Evolutionary conservation across 2,113 vertebrate genomes (phyloP), one percentile per base, ranked within the genome.

Genomic region (Anolis sagrei): DNA sequence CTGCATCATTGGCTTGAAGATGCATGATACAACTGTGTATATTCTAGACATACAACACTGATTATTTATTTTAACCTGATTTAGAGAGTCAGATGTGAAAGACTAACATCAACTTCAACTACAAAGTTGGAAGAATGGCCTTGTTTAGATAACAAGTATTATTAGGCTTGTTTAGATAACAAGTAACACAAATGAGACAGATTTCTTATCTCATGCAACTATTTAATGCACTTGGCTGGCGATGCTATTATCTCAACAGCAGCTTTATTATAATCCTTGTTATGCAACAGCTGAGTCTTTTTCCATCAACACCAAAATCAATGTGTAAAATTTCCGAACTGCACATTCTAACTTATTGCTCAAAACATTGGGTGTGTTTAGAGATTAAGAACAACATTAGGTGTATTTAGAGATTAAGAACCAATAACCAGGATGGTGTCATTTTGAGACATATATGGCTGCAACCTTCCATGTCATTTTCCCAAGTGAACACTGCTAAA

Each of bases 221-320:
- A 19, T 5, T 51, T n/a, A 76, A 32, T 54, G 48, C 36, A 54
- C 32, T 76, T 76, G 49, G 14, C 48, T 76, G 39, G 48, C 19
- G 51, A 75, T 48, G 51, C 44, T 64, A 39, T 5, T n/a, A 23
- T 44, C 23, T 64, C 79, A 88, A 25, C 32, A 23, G 36, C 23
- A n/a, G 64, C 16, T 64, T 2, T 81, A 82, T 70, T 76, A 82
- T 76, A 54, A 83, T 49, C 61, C 74, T 79, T 27, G 54, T 18
- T 69, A 13, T 75, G 21, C 34, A 44, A 25, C 1, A 0, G 19
- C n/a, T 5, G 5, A 81, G 9, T 2, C 29, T 21, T n/a, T 29
- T 27, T 25, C 49, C 39, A 4, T 18, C 77, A 34, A 79, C 39
- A 21, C 16, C 13, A 39, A 79, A 62, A 79, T 11, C 13, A 79